A percentile compares a stretch with the other conserved stretches of the same genome.
Conservation (phyloP, 2,113 vertebrate genomes). For the Bufo gargarizans region DNA sequence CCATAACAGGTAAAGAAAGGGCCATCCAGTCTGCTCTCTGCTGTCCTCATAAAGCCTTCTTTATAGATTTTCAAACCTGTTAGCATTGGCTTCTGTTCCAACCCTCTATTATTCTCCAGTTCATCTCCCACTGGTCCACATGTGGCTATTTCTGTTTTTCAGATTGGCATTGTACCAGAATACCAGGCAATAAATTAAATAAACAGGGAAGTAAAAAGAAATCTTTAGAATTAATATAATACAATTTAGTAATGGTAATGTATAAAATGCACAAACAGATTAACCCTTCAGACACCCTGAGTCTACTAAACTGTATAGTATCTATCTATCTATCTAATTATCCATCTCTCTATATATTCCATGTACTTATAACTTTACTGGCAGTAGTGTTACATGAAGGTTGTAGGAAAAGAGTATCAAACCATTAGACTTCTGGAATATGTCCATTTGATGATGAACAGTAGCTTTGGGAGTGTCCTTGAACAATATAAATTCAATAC, state of each 20-base stretch:
- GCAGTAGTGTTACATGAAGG: neutral
- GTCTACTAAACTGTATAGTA: neutral
- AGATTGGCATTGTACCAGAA: neutral
- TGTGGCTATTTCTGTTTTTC: slow-evolving; percentile 9
- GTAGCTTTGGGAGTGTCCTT: neutral
- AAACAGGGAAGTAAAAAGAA: neutral
- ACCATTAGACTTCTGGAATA: neutral
- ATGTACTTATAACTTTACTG: no score
- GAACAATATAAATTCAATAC: slow-evolving; percentile 8
- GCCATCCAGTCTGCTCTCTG: neutral
- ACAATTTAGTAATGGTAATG: neutral
- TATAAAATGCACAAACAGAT: neutral
- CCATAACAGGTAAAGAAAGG: no score
- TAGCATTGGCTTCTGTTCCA: neutral
- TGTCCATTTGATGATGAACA: slow-evolving; percentile 3
- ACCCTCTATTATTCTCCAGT: neutral
- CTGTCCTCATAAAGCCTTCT: neutral
- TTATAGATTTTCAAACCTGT: neutral
- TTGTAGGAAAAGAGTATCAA: neutral
- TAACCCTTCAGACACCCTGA: neutral
- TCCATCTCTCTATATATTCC: neutral
- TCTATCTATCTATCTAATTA: no score
- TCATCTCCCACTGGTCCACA: neutral
- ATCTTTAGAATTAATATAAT: neutral
- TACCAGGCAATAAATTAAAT: neutral